Conservation (phyloP, 1,140 invertebrate species). For the Thaumetopoea pityocampa region DNA sequence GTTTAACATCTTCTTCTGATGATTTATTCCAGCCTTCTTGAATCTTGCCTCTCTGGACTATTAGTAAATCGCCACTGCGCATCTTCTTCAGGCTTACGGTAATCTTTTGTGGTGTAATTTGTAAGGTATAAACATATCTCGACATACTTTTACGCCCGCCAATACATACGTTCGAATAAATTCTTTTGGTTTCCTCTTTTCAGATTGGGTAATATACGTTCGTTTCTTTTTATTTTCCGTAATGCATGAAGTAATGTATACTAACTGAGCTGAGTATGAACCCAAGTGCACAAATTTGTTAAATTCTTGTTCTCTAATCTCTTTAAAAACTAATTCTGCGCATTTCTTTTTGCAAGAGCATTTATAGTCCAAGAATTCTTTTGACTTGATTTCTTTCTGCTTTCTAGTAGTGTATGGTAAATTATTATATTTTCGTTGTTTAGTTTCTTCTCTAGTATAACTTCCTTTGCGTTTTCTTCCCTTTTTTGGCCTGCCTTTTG, state of each 20-base stretch:
- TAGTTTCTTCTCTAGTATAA: background rate
- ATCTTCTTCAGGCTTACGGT: background rate
- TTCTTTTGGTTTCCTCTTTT: background rate
- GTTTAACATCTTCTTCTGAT: background rate
- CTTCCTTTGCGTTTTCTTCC: conserved; percentile 1
- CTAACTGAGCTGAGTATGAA: background rate
- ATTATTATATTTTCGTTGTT: conserved; percentile 1
- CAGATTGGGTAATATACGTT: background rate
- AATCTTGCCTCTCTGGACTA: background rate
- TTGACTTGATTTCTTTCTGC: background rate
- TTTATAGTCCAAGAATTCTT: conserved; percentile 1
- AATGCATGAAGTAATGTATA: background rate
- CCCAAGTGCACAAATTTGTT: background rate
- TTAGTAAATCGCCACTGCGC: background rate
- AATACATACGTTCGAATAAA: background rate
- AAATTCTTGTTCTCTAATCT: background rate
- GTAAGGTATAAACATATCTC: conserved; percentile 1
- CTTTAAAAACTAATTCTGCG: conserved; percentile 1
- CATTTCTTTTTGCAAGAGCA: background rate
- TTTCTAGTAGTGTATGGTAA: conserved; percentile 1
- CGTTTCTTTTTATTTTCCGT: conserved; percentile 1
- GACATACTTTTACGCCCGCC: background rate
- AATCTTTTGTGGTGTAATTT: background rate
- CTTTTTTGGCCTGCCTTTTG: background rate
- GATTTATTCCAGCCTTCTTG: background rate